Conservation (phyloP, 1,140 invertebrate genomes). For the Microplitis mediator region DNA sequence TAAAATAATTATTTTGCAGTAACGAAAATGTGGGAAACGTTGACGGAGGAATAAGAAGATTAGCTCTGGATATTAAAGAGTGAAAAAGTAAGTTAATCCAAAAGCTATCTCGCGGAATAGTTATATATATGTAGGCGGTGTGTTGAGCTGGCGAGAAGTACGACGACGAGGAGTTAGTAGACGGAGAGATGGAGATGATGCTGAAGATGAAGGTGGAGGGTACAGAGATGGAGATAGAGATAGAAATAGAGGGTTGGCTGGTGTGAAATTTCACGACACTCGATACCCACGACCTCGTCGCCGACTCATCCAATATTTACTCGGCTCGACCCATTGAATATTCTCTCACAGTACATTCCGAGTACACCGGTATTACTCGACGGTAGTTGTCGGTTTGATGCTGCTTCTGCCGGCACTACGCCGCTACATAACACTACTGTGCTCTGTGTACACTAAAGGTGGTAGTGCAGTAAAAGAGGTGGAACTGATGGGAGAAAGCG, state of each 20-base stretch:
- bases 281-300: constrained; percentile 28
- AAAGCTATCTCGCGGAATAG: neutral
- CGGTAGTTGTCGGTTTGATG: constrained; percentile 16
- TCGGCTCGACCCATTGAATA: constrained; percentile 48
- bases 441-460: neutral
- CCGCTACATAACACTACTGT: constrained; percentile 2
- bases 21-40: neutral
- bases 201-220: too few relatives aligned
- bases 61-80: neutral
- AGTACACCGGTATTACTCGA: constrained; percentile 43
- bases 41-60: neutral
- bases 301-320: constrained; percentile 51
- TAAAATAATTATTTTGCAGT: neutral
- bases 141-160: too few relatives aligned
- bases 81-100: constrained; percentile 3
- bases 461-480: constrained; percentile 21
- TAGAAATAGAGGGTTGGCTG: constrained; percentile 16
- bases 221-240: neutral
- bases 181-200: constrained; percentile 4
- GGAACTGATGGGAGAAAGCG: constrained; percentile 24
- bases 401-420: too few relatives aligned
- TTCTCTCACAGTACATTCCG: constrained; percentile 47
- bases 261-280: constrained; percentile 37
- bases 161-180: neutral
- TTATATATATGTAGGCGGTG: neutral